A percentile compares a stretch with the other conserved stretches of the same genome.
Conservation (phyloP, 23 tunicate species). For the Ascidia mentula region DNA sequence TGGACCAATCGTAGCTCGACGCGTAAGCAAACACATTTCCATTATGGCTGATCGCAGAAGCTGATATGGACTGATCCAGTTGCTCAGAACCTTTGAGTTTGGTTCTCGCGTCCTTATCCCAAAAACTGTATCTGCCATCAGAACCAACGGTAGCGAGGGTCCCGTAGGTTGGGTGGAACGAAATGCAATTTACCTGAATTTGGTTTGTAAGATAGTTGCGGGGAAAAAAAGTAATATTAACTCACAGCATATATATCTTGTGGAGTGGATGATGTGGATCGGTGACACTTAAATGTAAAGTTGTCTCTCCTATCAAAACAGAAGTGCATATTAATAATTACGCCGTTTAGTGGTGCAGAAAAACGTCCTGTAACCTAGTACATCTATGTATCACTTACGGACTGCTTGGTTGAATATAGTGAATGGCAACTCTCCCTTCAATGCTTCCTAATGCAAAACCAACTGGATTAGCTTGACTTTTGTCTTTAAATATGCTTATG, state of each 20-base stretch:
- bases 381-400: conserved; percentile 49
- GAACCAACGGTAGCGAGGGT: conserved; percentile 96
- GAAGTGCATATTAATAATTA: too few species aligned
- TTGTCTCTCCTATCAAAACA: conserved; percentile 87
- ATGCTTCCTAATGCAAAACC: conserved; percentile 98
- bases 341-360: neutral
- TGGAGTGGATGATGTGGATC: conserved; percentile 60
- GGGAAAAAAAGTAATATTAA: neutral
- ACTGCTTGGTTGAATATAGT: conserved; percentile 83
- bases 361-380: neutral
- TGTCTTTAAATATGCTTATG: conserved; percentile 93
- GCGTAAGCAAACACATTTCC: conserved; percentile 95
- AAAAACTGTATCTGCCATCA: conserved; percentile 93
- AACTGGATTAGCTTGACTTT: conserved; percentile 61
- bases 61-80: conserved; percentile 80
- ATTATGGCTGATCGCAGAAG: conserved; percentile 84
- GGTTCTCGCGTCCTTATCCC: conserved; percentile 97
- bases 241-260: conserved; percentile 88
- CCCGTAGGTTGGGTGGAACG: conserved; percentile 90
- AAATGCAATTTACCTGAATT: conserved; percentile 77
- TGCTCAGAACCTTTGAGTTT: conserved; percentile 90
- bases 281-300: conserved; percentile 97
- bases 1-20: conserved; percentile 94
- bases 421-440: conserved; percentile 97
- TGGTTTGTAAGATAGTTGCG: neutral